phyloP scores from a whole-genome alignment of 2,113 vertebrate genomes.

The Thalassarche chlororhynchos region DNA sequence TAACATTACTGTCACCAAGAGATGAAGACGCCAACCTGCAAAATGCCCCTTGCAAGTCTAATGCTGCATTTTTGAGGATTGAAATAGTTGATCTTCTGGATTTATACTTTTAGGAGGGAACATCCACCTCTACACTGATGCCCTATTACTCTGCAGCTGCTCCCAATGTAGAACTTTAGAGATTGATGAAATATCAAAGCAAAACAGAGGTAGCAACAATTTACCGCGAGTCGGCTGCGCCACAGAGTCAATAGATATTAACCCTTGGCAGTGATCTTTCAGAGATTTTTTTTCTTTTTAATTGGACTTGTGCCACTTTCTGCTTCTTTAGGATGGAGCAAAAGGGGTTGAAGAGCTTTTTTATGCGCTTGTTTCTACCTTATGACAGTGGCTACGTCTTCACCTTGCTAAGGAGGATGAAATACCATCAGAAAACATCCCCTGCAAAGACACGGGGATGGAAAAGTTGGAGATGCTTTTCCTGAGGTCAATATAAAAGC shows the following conservation, averaged over 20 bases:
- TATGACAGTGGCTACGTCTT: rapidly evolving
- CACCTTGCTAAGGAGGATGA: not conserved
- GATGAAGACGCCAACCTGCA: not conserved
- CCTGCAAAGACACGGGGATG: rapidly evolving
- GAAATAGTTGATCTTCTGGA: not conserved
- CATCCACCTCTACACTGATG: not conserved
- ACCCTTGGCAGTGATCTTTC: not conserved
- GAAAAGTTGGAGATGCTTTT: not conserved
- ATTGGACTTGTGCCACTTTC: not conserved
- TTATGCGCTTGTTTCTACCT: not conserved
- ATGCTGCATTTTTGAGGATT: not conserved
- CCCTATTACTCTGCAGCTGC: not conserved
- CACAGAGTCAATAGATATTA: not conserved
- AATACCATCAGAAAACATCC: not conserved
- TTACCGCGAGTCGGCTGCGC: rapidly evolving
- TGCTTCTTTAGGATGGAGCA: not conserved
- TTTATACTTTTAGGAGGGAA: not conserved
- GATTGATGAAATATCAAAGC: not conserved
- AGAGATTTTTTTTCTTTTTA: not conserved
- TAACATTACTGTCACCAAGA: not conserved
- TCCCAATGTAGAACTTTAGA: not conserved
- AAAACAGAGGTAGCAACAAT: not conserved
- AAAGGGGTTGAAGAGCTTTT: not conserved
- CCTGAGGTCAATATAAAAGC: not conserved
- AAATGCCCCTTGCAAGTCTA: rapidly evolving